phyloP scores from a whole-genome alignment of 2,113 vertebrate genomes.

The Centropus unirufus region DNA sequence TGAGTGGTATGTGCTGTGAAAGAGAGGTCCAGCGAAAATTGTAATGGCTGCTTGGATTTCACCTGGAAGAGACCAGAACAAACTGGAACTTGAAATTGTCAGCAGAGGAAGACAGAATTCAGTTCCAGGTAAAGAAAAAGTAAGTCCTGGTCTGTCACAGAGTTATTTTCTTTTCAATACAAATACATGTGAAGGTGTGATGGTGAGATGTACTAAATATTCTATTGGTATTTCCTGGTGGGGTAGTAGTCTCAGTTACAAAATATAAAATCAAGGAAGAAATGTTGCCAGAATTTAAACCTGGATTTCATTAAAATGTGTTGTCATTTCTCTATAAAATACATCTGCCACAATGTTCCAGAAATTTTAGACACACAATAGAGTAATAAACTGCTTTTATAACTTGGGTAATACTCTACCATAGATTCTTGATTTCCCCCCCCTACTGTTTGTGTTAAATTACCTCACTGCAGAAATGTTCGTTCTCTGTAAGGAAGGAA shows the following conservation, averaged over 20 bases:
- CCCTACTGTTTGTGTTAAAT: slow-evolving; percentile 53
- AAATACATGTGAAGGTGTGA: not conserved
- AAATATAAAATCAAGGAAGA: slow-evolving; percentile 51
- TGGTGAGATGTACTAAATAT: slow-evolving; percentile 25
- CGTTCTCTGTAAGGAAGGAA: not conserved
- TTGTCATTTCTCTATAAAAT: slow-evolving; percentile 65
- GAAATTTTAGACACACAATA: slow-evolving; percentile 67
- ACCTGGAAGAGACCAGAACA: not conserved
- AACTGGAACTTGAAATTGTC: not conserved
- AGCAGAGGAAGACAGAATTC: not conserved
- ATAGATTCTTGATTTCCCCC: slow-evolving; percentile 33
- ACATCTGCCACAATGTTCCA: slow-evolving; percentile 52
- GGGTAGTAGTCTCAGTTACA: not conserved
- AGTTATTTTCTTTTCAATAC: not conserved
- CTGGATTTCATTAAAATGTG: slow-evolving; percentile 63
- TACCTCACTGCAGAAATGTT: slow-evolving; percentile 23
- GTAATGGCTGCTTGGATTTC: not conserved
- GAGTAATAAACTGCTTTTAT: slow-evolving; percentile 64
- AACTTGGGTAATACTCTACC: slow-evolving; percentile 28
- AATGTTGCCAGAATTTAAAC: slow-evolving; percentile 54
- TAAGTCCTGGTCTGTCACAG: not conserved
- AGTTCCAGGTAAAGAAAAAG: not conserved
- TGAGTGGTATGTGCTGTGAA: not conserved
- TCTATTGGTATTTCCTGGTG: slow-evolving; percentile 28
- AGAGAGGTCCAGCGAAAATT: not conserved